Evolutionary conservation across 2,797 vertebrate species (phyloP).

Genomic region (Prunella strophiata): DNA sequence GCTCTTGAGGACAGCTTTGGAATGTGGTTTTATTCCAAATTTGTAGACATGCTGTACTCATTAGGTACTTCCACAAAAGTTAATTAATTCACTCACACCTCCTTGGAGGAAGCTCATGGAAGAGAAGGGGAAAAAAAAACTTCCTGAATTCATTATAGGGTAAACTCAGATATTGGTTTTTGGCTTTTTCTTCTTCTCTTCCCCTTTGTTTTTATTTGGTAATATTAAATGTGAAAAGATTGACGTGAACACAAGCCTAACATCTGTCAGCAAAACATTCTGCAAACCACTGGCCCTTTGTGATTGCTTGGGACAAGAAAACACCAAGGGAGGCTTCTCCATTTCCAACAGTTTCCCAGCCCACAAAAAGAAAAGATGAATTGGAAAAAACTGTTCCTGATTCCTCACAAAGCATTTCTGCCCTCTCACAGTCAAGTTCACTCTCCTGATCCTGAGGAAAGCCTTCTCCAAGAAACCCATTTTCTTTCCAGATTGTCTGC

Average conservation of each 20-base stretch:
- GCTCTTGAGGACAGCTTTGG: background rate
- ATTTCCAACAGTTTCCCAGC: background rate
- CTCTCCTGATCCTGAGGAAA: background rate
- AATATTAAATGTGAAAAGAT: background rate
- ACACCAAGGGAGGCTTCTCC: background rate
- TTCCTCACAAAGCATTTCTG: background rate
- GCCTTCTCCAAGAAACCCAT: background rate
- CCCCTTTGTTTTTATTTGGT: background rate
- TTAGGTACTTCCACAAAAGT: background rate
- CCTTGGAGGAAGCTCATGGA: background rate
- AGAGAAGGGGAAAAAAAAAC: background rate
- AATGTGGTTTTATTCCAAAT: background rate
- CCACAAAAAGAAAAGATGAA: background rate
- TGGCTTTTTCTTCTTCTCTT: background rate
- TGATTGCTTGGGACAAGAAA: background rate
- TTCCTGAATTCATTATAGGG: background rate
- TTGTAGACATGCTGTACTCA: background rate
- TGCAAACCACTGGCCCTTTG: background rate
- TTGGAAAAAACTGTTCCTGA: background rate
- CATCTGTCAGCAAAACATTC: background rate
- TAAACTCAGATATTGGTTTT: background rate
- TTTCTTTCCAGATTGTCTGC: background rate
- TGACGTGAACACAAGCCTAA: background rate
- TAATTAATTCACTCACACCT: background rate
- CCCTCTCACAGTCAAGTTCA: background rate